Conservation (phyloP, 2,888 invertebrate species). For the Trimorus sp. region DNA sequence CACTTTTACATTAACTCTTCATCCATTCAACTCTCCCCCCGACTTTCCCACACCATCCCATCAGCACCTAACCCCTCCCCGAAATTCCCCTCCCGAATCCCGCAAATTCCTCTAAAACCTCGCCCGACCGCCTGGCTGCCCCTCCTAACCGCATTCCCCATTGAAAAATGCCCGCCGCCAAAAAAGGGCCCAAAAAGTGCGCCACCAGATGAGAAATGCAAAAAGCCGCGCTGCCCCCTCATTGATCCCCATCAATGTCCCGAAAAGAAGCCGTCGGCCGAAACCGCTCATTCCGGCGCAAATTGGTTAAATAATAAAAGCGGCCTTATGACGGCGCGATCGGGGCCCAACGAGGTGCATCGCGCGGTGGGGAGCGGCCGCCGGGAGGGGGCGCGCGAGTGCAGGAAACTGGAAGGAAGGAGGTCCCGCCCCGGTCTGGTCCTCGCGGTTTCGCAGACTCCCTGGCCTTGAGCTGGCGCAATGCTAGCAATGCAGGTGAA, state of each 20-base stretch:
- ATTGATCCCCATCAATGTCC: slow-evolving; percentile 37
- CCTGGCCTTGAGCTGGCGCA: slow-evolving; percentile 80
- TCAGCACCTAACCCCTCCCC: no score
- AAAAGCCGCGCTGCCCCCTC: neutral
- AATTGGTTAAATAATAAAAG: slow-evolving; percentile 61
- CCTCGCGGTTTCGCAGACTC: slow-evolving; percentile 80
- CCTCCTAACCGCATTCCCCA: slow-evolving; percentile 20
- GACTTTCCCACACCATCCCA: no score
- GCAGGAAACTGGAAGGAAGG: slow-evolving; percentile 78
- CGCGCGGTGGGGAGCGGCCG: slow-evolving; percentile 69
- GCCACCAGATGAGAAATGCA: slow-evolving; percentile 20
- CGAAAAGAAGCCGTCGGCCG: slow-evolving; percentile 32
- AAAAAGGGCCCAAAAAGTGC: slow-evolving; percentile 1
- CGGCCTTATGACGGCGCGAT: slow-evolving; percentile 42
- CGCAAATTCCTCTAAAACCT: no score
- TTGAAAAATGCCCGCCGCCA: slow-evolving; percentile 12
- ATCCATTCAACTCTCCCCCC: no score
- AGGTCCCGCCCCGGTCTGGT: slow-evolving; percentile 77
- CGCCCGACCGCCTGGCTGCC: no score
- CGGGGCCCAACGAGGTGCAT: slow-evolving; percentile 44
- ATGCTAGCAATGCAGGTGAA: slow-evolving; percentile 82
- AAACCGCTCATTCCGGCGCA: slow-evolving; percentile 36
- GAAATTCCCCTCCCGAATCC: no score
- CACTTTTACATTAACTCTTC: no score
- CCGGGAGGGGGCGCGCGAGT: slow-evolving; percentile 63